Evolutionary conservation across 2,888 invertebrate species (phyloP).

Genomic region (Pherbina coryleti): DNA sequence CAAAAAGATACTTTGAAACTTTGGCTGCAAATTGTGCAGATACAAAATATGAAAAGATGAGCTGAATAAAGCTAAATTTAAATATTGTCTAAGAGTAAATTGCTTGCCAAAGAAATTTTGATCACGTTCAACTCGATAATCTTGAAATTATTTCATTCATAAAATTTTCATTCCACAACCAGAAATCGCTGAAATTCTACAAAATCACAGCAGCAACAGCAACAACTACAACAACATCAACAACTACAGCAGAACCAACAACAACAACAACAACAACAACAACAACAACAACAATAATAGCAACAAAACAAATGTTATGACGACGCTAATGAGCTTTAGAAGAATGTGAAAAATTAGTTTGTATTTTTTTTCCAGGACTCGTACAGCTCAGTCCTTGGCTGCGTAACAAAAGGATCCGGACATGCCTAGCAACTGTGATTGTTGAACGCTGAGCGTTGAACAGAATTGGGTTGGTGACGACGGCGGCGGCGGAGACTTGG

Average conservation of each 20-base stretch:
- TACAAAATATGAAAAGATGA: too few relatives aligned
- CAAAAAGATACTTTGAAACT: too few relatives aligned
- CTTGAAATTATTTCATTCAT: too few relatives aligned
- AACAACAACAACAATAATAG: constrained; percentile 14
- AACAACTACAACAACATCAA: constrained; percentile 11
- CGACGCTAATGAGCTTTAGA: constrained; percentile 50
- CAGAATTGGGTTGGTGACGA: not conserved
- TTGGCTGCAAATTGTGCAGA: too few relatives aligned
- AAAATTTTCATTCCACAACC: constrained; percentile 13
- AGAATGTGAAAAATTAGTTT: constrained; percentile 49
- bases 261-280: not conserved
- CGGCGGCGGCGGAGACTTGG: not conserved
- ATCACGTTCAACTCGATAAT: constrained; percentile 17
- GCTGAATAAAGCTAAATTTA: too few relatives aligned
- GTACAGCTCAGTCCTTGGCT: not conserved
- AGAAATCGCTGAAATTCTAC: constrained; percentile 14
- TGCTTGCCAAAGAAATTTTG: not conserved
- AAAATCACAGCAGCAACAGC: constrained; percentile 3
- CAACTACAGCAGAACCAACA: too few relatives aligned
- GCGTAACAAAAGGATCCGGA: not conserved
- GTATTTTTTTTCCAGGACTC: constrained; percentile 25
- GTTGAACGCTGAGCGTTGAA: not conserved
- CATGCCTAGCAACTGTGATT: not conserved
- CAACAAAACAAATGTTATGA: constrained; percentile 44
- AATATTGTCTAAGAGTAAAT: not conserved